Evolutionary conservation across 2,888 invertebrate species (phyloP).

Genomic region (Eupithecia centaureata): DNA sequence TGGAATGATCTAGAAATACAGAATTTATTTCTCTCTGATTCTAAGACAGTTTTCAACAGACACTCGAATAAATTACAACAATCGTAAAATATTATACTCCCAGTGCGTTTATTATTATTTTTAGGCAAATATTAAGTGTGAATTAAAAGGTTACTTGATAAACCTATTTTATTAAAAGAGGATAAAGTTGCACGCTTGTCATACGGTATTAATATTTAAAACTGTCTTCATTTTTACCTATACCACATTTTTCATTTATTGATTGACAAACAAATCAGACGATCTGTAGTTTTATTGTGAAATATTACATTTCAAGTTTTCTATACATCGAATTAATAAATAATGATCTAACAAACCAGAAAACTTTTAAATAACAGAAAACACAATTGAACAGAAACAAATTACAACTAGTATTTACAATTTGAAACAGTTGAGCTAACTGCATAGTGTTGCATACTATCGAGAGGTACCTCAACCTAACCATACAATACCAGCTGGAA

Average conservation of each 20-base stretch:
- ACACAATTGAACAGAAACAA: no score
- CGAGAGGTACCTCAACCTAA: no score
- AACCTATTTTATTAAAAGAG: conserved; percentile 31
- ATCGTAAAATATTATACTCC: neutral
- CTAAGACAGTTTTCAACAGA: neutral
- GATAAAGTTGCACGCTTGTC: conserved; percentile 79
- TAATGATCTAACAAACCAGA: neutral
- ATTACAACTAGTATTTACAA: no score
- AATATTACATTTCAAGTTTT: no score
- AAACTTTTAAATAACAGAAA: neutral
- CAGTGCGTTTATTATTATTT: neutral
- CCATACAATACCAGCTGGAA: no score
- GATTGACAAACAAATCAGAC: neutral
- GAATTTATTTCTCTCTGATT: neutral
- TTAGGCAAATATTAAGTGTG: neutral
- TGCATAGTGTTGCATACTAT: no score
- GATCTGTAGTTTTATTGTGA: no score
- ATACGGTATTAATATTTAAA: conserved; percentile 32
- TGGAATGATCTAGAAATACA: neutral
- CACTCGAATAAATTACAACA: neutral
- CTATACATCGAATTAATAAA: no score
- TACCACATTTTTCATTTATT: neutral
- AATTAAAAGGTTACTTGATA: neutral
- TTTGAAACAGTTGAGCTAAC: no score
- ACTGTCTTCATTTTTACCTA: neutral